Base-by-base conservation (phyloP, 2,113 vertebrate species). In the Albula goreensis region DNA sequence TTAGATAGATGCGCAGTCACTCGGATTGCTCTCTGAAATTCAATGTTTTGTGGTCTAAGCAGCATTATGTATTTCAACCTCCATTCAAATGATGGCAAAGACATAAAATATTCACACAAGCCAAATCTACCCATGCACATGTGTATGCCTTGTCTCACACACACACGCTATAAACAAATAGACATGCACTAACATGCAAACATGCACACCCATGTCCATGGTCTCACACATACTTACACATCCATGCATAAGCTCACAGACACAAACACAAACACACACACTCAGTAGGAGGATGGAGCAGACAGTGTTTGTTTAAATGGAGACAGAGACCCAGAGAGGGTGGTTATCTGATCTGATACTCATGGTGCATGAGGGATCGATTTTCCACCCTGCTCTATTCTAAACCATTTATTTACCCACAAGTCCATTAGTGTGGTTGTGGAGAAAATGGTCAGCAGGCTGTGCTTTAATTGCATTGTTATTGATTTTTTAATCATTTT, bases 1-100 rank as follows among this genome's bases (percentile, higher is more conserved):
- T 89, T 85, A 92, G 90, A 92, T 84, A 86, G 83, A 85, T 78
- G 81, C 86, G 89, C 83, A 57, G 82, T 89, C 3, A 50, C 84
- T 87, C 88, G 84, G 90, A 91, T 90, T 85, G 90, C 85, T 48
- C 82, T 52, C 53, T 66, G 15, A 31, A 87, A 89, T 83, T 78
- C 52, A 25, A 82, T 82, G 78, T 84, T 87, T 90, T 84, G 81
- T 82, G 82, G 25, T 80, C 77, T 87, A 88, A 83, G 82, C 85
- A 81, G 74, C 86, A 85, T 82, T 85, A 88, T 80, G 25, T 85
- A 87, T 80, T 77, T 82, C 83, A 53, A 83, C 84, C 85, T 74
- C 41, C 85, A 86, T 88, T 86, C 86, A 88, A 81, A 51, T 56
- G 89, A 77, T 89, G 83, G 86, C 83, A 88, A 81, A 81, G 80